Base-by-base conservation (phyloP, 2,888 invertebrate genomes). In the Oligia latruncula region DNA sequence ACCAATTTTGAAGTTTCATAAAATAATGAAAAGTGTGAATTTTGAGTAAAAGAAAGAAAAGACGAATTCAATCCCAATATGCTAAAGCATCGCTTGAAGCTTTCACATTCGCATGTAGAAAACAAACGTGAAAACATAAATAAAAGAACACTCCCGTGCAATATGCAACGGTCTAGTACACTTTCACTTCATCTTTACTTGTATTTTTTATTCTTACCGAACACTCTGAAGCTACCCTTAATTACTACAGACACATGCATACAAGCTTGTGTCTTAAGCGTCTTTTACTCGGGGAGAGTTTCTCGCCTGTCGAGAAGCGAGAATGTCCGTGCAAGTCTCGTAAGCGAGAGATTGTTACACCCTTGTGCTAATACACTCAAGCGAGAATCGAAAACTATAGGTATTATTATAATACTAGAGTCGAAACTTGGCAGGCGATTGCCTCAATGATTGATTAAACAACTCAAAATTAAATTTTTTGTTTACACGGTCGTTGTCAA, bases 101-200 rank as follows among this genome's bases (percentile, higher is more conserved):
- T 60, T 71, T 81, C 68, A 70, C 46, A 70, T 72, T 80, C 64
- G 52, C 64, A 46, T 83, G 43, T 75, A 74, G 74, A 84, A 84
- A 78, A 74, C 46, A 65, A 78, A 72, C 40, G 72, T 71, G 72
- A 78, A 84, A 71, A 78, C 60, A 73, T 78, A 78, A 84, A 78
- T 72, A 84, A 78, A 75, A 73, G 72, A 78, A 76, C 66, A 58
- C 62, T 74, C 74, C 67, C 73, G 75, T 82, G 79, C 85, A 84
- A 84, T 82, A 84, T 82, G 79, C 84, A 88, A 77, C 88, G 82
- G 86, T 88, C 82, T 81, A 71, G 88, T 82, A 78, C 82, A 85
- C 78, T 86, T 81, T 82, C 72, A 82, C 86, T 82, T 73, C 55
- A 84, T 77, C 65, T 87, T 74, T 77, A 77, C 68, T 85, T 67